Conservation (phyloP, 2,113 vertebrate species). For the Eulemur rufifrons region DNA sequence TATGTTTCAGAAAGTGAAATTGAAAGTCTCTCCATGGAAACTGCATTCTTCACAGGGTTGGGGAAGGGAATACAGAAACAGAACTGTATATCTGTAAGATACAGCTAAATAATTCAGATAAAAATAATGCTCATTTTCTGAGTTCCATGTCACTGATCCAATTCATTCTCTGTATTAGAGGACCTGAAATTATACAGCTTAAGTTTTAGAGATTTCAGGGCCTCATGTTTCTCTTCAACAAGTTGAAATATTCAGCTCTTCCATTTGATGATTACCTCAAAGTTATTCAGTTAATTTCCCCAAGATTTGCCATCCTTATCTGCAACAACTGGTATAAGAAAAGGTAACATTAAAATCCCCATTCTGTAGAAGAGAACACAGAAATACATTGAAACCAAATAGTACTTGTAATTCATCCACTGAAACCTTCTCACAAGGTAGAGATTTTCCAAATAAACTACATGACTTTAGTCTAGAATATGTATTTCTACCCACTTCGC, state of each 20-base stretch:
- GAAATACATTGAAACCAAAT: neutral
- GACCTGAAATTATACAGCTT: constrained; percentile 13
- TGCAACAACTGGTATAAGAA: neutral
- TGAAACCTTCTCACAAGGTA: neutral
- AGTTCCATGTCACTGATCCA: constrained; percentile 34
- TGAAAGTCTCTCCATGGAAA: neutral
- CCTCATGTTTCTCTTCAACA: neutral
- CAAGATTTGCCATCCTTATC: neutral
- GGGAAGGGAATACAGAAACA: neutral
- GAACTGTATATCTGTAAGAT: neutral
- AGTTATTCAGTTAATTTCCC: neutral
- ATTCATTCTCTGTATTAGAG: neutral
- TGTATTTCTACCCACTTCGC: neutral
- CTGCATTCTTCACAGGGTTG: neutral
- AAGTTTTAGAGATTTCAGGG: constrained; percentile 4
- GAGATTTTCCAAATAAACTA: neutral
- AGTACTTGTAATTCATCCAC: neutral
- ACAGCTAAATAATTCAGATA: constrained; percentile 25
- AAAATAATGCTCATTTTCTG: constrained; percentile 11
- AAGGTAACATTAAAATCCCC: neutral
- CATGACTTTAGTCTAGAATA: neutral
- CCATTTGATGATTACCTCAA: neutral
- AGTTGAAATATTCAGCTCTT: neutral
- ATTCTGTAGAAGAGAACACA: neutral
- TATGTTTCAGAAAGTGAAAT: neutral